A percentile compares a stretch with the other conserved stretches of the same genome.
These are phyloP conservation scores for Lophura nycthemera DNA, from an alignment of 2,113 vertebrate species.

Conservation along the genomic window DNA sequence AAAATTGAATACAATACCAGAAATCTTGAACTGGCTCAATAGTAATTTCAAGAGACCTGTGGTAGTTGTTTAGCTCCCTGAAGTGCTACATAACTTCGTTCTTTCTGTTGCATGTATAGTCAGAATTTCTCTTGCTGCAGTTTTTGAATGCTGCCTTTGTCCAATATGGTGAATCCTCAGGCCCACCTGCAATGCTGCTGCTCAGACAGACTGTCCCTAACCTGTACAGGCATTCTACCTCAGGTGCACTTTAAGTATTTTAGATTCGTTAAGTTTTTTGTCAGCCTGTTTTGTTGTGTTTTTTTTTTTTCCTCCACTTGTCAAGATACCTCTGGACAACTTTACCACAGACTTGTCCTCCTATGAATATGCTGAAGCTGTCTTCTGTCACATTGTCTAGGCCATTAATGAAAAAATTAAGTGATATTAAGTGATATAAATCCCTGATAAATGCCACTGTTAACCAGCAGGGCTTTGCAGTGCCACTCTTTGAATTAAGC, in stretches of 20 bases:
- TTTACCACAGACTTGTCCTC: not conserved
- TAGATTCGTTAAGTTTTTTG: not conserved
- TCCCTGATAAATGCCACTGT: not conserved
- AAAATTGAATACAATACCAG: conserved; percentile 44
- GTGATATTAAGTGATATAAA: not conserved
- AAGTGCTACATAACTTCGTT: not conserved
- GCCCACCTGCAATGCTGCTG: not conserved
- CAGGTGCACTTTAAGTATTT: not conserved
- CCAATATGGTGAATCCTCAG: not conserved
- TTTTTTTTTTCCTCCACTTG: not conserved
- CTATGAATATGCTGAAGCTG: not conserved
- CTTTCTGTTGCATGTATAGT: not conserved
- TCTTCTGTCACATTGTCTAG: not conserved
- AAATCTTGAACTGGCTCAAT: conserved; percentile 16
- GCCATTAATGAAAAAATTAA: not conserved
- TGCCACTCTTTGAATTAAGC: not conserved
- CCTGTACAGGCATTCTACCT: not conserved
- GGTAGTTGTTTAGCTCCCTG: not conserved
- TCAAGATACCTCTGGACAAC: not conserved
- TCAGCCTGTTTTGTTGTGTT: not conserved
- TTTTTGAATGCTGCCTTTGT: not conserved
- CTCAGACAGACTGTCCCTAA: not conserved
- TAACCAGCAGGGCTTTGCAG: not conserved
- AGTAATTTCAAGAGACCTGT: conserved; percentile 24
- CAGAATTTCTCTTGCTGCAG: not conserved